phyloP scores from a whole-genome alignment of 2,113 vertebrate genomes.

The Ceratotherium simum region DNA sequence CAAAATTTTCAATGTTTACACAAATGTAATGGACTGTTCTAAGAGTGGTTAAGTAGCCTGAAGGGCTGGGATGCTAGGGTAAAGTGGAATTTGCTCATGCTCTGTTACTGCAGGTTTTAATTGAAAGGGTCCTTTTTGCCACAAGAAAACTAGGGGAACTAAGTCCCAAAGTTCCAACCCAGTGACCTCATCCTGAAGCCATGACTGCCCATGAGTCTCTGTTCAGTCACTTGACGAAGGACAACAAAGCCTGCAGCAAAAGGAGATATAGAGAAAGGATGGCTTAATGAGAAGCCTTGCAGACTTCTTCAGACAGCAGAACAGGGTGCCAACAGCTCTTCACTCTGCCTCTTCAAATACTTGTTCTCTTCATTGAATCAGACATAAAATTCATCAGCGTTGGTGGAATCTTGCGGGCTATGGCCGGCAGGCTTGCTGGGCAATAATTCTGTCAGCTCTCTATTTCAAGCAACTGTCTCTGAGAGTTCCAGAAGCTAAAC shows the following conservation, averaged over 20 bases:
- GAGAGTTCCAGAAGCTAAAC: constrained; percentile 73
- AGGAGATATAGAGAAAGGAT: constrained; percentile 2
- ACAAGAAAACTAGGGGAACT: neutral
- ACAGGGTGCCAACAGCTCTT: constrained; percentile 52
- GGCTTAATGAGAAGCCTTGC: constrained; percentile 36
- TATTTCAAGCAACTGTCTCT: constrained; percentile 66
- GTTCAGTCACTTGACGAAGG: constrained; percentile 1
- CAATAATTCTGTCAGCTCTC: constrained; percentile 74
- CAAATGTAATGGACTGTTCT: neutral
- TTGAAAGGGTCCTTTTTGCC: neutral
- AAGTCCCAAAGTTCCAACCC: neutral
- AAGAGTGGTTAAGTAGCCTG: neutral
- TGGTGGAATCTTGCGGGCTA: constrained; percentile 58
- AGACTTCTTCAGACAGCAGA: constrained; percentile 27
- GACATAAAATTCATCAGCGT: constrained; percentile 39
- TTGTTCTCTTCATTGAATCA: constrained; percentile 58
- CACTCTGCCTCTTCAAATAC: constrained; percentile 62
- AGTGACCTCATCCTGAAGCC: neutral
- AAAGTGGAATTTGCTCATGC: constrained; percentile 22
- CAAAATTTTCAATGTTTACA: neutral
- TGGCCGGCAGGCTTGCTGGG: constrained; percentile 56
- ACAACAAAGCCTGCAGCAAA: constrained; percentile 34
- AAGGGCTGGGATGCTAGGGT: neutral
- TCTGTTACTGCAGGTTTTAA: constrained; percentile 12
- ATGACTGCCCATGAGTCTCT: neutral